Evolutionary conservation across 2,113 vertebrate genomes (phyloP), one percentile per base, ranked within the genome.

Genomic region (Solea solea): DNA sequence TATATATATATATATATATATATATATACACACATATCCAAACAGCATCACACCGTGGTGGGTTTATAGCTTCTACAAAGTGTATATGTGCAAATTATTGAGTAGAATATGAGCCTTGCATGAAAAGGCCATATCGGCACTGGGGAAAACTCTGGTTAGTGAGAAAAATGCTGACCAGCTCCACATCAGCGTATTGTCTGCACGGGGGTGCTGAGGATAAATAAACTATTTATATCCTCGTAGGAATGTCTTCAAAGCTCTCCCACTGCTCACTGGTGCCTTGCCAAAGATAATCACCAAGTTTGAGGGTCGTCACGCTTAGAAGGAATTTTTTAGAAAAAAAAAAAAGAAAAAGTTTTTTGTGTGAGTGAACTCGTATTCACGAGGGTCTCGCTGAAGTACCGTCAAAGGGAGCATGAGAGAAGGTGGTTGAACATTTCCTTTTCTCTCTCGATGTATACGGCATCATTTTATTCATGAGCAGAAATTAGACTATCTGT

Each of bases 151-250:
- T 16, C 5, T 34, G 9, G 46, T 58, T 49, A 66, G 55, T 46
- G 67, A 72, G 46, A 60, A 60, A 66, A 74, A 57, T 45, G 52
- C 56, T 81, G 78, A 64, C 74, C 82, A 48, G 44, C 46, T 74
- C 64, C 16, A 45, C 21, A 69, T 76, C 60, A 55, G 49, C 21
- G 76, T 68, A 88, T 81, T 92, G 88, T 89, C 80, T 87, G 56
- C 64, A 83, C 16, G 69, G 77, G 52, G 80, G 51, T 78, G 58
- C 66, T 53, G 72, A 46, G 72, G 75, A 66, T 80, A 82, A 81
- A 84, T 74, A 88, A 56, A 78, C 86, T 93, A 93, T 93, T 90
- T 93, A 83, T 92, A 93, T 79, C 82, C 76, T 80, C 60, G 63
- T 21, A 80, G 84, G 89, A 92, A 93, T 90, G 88, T 90, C 88